These are phyloP conservation scores for Linnaemya tessellans DNA, from an alignment of 2,888 invertebrate genomes.

Conservation along the genomic window DNA sequence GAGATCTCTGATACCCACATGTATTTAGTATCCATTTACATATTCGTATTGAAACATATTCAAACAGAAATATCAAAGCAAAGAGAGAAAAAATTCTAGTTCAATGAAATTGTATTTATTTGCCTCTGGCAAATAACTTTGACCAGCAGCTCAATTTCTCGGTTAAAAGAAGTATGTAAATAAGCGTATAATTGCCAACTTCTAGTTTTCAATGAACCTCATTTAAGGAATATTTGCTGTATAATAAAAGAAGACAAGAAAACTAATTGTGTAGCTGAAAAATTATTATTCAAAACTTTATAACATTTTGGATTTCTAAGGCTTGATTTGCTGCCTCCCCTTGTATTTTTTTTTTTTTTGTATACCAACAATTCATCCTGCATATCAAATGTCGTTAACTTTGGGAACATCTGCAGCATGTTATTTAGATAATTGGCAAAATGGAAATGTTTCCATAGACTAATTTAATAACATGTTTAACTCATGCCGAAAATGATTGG, in stretches of 20 bases:
- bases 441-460: constrained; percentile 10
- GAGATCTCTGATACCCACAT: background rate
- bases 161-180: background rate
- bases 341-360: background rate
- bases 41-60: background rate
- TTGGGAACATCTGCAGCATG: background rate
- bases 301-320: background rate
- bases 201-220: background rate
- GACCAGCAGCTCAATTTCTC: background rate
- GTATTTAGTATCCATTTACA: background rate
- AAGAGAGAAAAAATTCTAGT: background rate
- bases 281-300: background rate
- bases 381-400: background rate
- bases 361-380: background rate
- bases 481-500: background rate
- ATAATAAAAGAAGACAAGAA: background rate
- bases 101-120: constrained; percentile 6
- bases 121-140: constrained; percentile 11
- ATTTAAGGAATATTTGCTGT: background rate
- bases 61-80: background rate
- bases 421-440: constrained; percentile 34
- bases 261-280: background rate
- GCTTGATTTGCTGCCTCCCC: background rate
- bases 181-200: too few relatives aligned
- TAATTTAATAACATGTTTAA: background rate